Conservation (phyloP, 2,797 vertebrate species). For the Phoebastria nigripes region DNA sequence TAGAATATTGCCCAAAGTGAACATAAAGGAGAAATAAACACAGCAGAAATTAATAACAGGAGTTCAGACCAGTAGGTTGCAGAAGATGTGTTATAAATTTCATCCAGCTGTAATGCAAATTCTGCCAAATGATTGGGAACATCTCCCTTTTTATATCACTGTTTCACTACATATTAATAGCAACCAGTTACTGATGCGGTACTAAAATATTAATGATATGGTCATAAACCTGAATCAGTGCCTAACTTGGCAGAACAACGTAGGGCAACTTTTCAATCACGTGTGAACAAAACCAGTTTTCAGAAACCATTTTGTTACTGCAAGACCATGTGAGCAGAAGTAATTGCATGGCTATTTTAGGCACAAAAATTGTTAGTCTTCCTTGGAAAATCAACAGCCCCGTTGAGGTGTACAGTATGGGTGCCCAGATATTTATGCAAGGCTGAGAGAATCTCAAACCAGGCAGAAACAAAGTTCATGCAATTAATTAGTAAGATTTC, state of each 20-base stretch:
- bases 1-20: conserved; percentile 61
- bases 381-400: conserved; percentile 8
- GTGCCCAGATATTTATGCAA: background rate
- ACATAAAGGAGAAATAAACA: conserved; percentile 66
- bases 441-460: conserved; percentile 50
- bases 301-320: conserved; percentile 20
- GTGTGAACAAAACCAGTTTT: conserved; percentile 38
- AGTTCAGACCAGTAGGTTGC: conserved; percentile 55
- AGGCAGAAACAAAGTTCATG: conserved; percentile 56
- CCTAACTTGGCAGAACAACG: conserved; percentile 54
- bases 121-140: conserved; percentile 61
- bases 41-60: conserved; percentile 63
- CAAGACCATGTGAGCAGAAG: background rate
- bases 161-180: conserved; percentile 62
- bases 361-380: background rate
- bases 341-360: conserved; percentile 40
- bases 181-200: conserved; percentile 57
- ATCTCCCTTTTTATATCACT: conserved; percentile 54
- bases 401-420: background rate
- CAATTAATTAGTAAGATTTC: conserved; percentile 56
- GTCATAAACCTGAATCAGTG: conserved; percentile 58
- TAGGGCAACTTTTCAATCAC: conserved; percentile 41
- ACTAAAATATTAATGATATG: conserved; percentile 64
- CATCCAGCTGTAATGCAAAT: conserved; percentile 62
- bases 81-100: conserved; percentile 58